A percentile compares a stretch with the other conserved stretches of the same genome.
Evolutionary conservation across 2,797 vertebrate genomes (phyloP).

Genomic region (Pipistrellus kuhlii): DNA sequence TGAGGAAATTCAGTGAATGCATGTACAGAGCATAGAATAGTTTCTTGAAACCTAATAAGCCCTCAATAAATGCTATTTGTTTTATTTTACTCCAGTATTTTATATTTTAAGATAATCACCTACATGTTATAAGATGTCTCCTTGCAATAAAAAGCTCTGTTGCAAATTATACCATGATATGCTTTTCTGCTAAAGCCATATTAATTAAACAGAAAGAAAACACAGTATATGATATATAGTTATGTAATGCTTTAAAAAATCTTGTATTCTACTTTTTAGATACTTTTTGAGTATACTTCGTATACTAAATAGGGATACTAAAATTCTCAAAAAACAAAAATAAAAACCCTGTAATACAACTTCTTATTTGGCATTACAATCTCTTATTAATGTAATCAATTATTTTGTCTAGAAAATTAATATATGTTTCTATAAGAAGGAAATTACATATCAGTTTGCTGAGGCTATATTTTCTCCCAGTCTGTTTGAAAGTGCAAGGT

Average conservation of each 20-base stretch:
- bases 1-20: neutral
- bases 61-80: neutral
- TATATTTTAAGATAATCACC: conserved; percentile 9
- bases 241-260: neutral
- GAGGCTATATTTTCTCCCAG: neutral
- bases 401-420: conserved; percentile 41
- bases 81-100: neutral
- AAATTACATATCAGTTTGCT: neutral
- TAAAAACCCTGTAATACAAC: neutral
- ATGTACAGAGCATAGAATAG: neutral
- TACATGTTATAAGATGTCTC: neutral
- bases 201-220: neutral
- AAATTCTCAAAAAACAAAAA: neutral
- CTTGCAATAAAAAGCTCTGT: neutral
- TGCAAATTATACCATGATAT: neutral
- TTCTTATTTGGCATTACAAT: conserved; percentile 5
- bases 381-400: conserved; percentile 19
- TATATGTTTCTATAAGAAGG: neutral
- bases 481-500: neutral
- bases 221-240: neutral
- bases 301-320: neutral
- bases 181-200: neutral
- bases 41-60: neutral
- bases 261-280: neutral
- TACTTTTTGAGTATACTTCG: neutral